Evolutionary conservation across 92 coral and sea anemone genomes (phyloP), one percentile per base, ranked within the genome.

Genomic region (Palythoa grandiflora): DNA sequence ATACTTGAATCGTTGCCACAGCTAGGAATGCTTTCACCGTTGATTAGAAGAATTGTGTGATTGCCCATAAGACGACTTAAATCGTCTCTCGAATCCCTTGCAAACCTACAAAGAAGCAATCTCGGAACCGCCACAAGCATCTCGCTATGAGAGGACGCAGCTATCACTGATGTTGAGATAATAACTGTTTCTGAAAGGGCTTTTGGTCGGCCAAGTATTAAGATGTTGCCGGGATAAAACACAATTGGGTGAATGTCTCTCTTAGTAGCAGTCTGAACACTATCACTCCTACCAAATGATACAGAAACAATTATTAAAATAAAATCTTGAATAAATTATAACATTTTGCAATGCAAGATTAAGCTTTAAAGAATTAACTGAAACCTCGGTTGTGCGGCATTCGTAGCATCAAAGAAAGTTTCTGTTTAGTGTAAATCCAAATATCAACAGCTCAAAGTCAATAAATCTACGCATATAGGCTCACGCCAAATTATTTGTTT

Each of bases 51-150:
- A 17, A 79, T 60, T 39, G 73, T 4, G 38, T 79, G 70, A 59
- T 79, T 79, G 36, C 84, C 84, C 72, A 79, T 60, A 6, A 79
- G 36, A 2, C 55, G 84, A 79, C 55, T 68, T 15, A 79, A 20
- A 20, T 16, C 20, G 13, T 79, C 84, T 60, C 73, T 79, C 36
- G 71, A 79, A 39, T 79, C 84, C 19, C 84, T 79, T 38, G 84
- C 71, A 60, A 79, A 79, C 20, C 84, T 61, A 61, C 84, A 79
- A n/a, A 79, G 73, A 48, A 59, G 36, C 52, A 3, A 19, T 79
- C 57, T 40, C 16, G 73, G 52, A 28, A 79, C 73, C 13, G 19
- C 52, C 6, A 40, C 13, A 19, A 28, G 73, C 55, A 1, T n/a
- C 13, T 60, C 35, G 54, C 55, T 39, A 14, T 39, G 21, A 3